Evolutionary conservation across 2,888 invertebrate genomes (phyloP), one percentile per base, ranked within the genome.

Genomic region (Caenorhabditis sp.): DNA sequence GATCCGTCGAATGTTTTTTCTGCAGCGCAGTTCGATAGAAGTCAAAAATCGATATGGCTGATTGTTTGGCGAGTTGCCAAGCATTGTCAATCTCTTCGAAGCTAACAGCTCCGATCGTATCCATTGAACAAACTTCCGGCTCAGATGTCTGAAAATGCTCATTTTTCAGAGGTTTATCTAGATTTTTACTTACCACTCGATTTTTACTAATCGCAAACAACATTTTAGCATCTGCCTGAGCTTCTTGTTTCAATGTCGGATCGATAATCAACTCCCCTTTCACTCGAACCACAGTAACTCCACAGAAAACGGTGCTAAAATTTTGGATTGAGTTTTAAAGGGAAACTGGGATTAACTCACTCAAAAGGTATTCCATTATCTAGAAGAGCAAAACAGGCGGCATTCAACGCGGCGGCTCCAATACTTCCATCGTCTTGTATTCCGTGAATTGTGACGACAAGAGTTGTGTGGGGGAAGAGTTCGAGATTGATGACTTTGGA

Each of bases 401-500:
- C 76, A 57, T 78, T 80, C 25, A 82, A 27, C 4, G 78, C 78
- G 1, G 66, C 80, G 1, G 82, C 78, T 23, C 71, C 68, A 57
- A 76, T 68, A 52, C 78, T 77, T 43, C 82, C 82, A 50, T 78
- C 76, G 52, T 68, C 69, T 59, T 82, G 79, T 63, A 82, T 59
- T 23, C 69, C 73, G 43, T 82, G 80, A 23, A 78, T 63, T 12
- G 82, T 82, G n/a, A 80, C 78, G 12, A 68, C 63, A 10, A 78
- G 52, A 10, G 75, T 64, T 10, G 80, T 75, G 50, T 80, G 66
- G 12, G 81, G 81, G 63, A 81, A 81, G 0, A 80, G 62, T 21
- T 80, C 72, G 36, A 65, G 25, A 57, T 78, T 73, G 49, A 82
- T 71, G 1, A 67, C 70, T 20, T 76, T 69, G 14, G 63, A 20